Conservation (phyloP, 2,113 vertebrate genomes). For the Paradoxurus hermaphroditus region DNA sequence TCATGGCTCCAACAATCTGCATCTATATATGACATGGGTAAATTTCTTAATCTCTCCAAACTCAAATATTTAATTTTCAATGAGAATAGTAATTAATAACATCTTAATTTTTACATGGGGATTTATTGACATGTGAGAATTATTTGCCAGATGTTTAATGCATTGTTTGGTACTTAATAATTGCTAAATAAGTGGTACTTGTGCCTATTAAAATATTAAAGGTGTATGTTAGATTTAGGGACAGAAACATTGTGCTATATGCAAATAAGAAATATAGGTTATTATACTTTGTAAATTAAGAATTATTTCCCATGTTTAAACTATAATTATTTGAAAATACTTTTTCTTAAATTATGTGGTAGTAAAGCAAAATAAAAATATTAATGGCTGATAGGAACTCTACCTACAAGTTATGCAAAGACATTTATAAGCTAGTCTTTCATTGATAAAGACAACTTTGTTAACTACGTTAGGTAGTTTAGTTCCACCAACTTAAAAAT, state of each 20-base stretch:
- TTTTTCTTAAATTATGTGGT: neutral
- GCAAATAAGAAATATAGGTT: neutral
- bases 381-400: neutral
- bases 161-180: neutral
- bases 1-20: neutral
- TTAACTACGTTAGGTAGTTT: neutral
- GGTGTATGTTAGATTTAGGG: neutral
- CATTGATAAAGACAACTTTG: neutral
- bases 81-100: neutral
- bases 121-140: neutral
- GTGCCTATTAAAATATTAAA: neutral
- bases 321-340: neutral
- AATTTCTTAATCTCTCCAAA: neutral
- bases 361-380: neutral
- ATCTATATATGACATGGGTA: neutral
- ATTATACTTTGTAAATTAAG: neutral
- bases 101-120: neutral
- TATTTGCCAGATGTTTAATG: neutral
- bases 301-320: neutral
- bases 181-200: neutral
- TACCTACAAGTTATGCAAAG: neutral
- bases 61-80: neutral
- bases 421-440: neutral
- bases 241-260: neutral
- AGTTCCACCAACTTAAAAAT: neutral